Percentiles rank a stretch among this genome's conserved stretches.
phyloP scores from a whole-genome alignment of 2,888 invertebrate species.

The Chaetoderma sp. region DNA sequence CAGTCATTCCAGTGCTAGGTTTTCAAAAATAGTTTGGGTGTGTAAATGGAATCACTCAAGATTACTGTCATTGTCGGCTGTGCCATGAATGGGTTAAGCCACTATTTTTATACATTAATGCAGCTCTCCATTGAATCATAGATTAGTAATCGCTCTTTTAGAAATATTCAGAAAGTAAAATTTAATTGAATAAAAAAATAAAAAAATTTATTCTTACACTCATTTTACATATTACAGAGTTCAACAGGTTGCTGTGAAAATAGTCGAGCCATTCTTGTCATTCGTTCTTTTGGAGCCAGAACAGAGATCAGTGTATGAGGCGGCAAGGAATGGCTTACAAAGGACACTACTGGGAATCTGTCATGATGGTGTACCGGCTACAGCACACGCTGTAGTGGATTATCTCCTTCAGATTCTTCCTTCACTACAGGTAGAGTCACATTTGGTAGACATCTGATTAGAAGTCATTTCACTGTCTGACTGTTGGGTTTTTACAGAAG shows the following conservation, averaged over 20 bases:
- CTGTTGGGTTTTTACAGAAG: no score
- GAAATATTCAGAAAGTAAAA: no score
- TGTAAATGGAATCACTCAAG: no score
- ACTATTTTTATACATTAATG: no score
- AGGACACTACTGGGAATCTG: slow-evolving; percentile 37
- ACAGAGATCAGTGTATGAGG: slow-evolving; percentile 39
- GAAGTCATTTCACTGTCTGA: neutral
- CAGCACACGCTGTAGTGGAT: slow-evolving; percentile 16
- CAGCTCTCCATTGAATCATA: no score
- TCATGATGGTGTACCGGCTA: slow-evolving; percentile 20
- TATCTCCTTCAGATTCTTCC: slow-evolving; percentile 37
- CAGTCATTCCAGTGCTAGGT: no score
- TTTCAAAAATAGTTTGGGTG: no score
- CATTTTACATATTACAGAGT: slow-evolving; percentile 39
- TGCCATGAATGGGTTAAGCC: no score
- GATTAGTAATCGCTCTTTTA: no score
- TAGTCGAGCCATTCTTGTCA: slow-evolving; percentile 53
- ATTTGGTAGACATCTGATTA: neutral
- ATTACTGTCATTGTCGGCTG: no score
- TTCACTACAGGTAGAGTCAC: slow-evolving; percentile 40
- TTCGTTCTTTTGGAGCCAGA: slow-evolving; percentile 57
- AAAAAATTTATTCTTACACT: neutral
- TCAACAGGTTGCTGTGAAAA: slow-evolving; percentile 29
- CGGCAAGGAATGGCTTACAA: slow-evolving; percentile 41
- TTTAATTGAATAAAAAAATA: no score